Evolutionary conservation across 2,888 invertebrate species (phyloP).

Genomic region (Nemurella pictetii): DNA sequence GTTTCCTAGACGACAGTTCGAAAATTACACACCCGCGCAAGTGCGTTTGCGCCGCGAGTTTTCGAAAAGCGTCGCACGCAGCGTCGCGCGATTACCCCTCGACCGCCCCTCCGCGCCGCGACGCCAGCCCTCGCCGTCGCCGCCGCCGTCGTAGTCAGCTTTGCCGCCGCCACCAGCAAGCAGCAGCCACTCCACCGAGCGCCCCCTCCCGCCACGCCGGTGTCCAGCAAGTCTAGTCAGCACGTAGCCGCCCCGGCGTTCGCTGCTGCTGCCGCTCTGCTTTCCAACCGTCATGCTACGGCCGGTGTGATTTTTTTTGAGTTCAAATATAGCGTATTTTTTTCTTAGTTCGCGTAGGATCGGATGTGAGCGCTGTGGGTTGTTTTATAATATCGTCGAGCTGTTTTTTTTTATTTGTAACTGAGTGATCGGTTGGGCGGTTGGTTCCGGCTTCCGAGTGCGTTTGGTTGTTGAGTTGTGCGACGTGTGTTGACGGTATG

Average conservation of each 20-base stretch:
- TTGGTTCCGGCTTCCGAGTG: not conserved
- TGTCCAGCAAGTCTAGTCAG: not conserved
- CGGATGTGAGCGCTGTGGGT: not conserved
- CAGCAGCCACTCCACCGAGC: not conserved
- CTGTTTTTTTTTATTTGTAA: not conserved
- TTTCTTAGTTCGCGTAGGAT: not conserved
- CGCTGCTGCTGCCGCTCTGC: no score
- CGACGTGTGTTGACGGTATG: not conserved
- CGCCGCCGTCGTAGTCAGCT: not conserved
- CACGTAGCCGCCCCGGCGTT: not conserved
- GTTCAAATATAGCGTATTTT: not conserved
- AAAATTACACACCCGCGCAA: constrained; percentile 6
- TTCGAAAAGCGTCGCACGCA: constrained; percentile 24
- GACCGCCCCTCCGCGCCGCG: not conserved
- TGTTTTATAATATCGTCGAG: not conserved
- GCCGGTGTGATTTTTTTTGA: not conserved
- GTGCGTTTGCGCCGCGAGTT: constrained; percentile 21
- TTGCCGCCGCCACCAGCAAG: no score
- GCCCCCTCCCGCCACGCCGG: not conserved
- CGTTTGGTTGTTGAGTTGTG: no score
- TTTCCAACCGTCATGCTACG: not conserved
- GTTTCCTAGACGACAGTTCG: constrained; percentile 19
- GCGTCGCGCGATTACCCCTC: constrained; percentile 6
- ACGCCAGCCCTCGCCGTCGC: not conserved
- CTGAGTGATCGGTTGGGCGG: not conserved